A percentile compares a stretch with the other conserved stretches of the same genome.
These are phyloP conservation scores for Ectemnius lituratus DNA, from an alignment of 2,888 invertebrate species.

Conservation along the genomic window DNA sequence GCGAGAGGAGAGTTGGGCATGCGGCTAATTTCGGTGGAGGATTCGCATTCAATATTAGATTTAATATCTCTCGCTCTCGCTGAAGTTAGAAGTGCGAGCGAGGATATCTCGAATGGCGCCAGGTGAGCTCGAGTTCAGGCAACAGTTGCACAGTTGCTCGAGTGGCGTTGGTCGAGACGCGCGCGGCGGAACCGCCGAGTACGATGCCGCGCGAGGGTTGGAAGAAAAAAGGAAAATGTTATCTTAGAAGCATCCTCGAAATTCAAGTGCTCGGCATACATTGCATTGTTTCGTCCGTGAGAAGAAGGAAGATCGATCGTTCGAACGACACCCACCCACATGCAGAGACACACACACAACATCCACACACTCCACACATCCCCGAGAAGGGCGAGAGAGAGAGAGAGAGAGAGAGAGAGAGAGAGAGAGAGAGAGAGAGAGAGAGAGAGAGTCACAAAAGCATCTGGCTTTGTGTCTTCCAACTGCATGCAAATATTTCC, in stretches of 20 bases:
- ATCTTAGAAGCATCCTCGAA: conserved; percentile 14
- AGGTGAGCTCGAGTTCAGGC: no score
- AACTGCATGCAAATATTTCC: conserved; percentile 39
- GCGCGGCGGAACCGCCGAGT: conserved; percentile 13
- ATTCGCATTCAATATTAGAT: no score
- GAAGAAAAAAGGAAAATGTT: conserved; percentile 28
- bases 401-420: conserved; percentile 25
- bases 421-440: conserved; percentile 29
- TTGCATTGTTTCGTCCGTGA: conserved; percentile 39
- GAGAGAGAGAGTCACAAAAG: conserved; percentile 34
- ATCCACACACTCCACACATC: no score
- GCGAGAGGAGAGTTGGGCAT: no score
- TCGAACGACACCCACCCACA: conserved; percentile 12
- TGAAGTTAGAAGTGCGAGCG: no score
- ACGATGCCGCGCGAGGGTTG: conserved; percentile 24
- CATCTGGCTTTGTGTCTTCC: conserved; percentile 31
- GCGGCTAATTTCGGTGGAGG: no score
- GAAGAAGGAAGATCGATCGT: conserved; percentile 33
- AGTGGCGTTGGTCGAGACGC: no score
- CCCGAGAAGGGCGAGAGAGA: conserved; percentile 10
- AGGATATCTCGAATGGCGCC: no score
- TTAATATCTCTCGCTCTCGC: no score
- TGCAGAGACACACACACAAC: no score
- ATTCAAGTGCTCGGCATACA: conserved; percentile 34
- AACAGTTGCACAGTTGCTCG: no score